Conservation (phyloP, 92 coral and sea anemone genomes). For the Actinostola sp. region DNA sequence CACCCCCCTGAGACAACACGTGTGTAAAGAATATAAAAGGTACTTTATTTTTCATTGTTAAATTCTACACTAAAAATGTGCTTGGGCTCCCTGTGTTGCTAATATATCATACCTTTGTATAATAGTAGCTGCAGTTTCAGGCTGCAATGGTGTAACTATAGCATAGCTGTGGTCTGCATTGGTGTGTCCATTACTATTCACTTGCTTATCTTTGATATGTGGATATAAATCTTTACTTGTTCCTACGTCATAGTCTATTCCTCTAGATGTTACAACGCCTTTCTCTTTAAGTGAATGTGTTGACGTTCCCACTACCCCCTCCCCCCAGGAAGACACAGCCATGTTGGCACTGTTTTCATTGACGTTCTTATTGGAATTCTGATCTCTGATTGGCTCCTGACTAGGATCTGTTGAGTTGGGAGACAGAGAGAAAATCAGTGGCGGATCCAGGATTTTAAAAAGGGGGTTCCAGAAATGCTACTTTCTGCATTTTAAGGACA, state of each 20-base stretch:
- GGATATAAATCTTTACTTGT: constrained; percentile 73
- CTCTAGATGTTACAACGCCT: constrained; percentile 72
- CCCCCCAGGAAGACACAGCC: constrained; percentile 87
- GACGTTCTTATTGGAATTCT: neutral
- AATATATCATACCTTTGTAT: constrained; percentile 62
- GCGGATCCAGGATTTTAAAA: too few species aligned
- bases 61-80: too few species aligned
- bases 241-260: constrained; percentile 62
- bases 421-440: neutral
- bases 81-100: neutral
- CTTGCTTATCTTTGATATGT: constrained; percentile 26
- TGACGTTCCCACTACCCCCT: constrained; percentile 78
- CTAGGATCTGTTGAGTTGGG: neutral
- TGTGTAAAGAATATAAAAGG: neutral
- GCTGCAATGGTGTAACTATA: constrained; percentile 47
- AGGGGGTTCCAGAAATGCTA: too few species aligned
- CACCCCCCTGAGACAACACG: too few species aligned
- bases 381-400: constrained; percentile 1
- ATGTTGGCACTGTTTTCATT: constrained; percentile 48
- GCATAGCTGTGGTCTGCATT: constrained; percentile 48
- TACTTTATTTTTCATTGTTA: neutral
- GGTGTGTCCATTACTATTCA: constrained; percentile 37
- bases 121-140: constrained; percentile 56
- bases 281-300: constrained; percentile 62
- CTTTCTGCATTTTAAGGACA: too few species aligned